phyloP scores from a whole-genome alignment of 2,797 vertebrate genomes.

The Harpagifer antarcticus region DNA sequence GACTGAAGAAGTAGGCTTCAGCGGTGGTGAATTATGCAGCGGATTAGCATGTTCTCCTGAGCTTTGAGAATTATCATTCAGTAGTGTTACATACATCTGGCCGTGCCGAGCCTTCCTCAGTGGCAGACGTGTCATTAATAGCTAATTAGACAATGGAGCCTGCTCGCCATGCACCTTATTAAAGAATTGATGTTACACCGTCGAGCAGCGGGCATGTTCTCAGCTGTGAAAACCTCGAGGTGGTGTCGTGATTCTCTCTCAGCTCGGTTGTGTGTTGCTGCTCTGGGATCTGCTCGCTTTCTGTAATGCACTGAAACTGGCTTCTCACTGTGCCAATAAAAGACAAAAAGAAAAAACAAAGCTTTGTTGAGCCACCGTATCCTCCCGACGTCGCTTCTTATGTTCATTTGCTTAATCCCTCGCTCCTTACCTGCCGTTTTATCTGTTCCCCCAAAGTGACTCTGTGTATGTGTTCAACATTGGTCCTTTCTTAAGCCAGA shows the following conservation, averaged over 20 bases:
- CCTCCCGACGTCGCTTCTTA: slow-evolving; percentile 29
- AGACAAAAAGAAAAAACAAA: slow-evolving; percentile 35
- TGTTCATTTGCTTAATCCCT: slow-evolving; percentile 22
- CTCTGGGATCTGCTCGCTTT: slow-evolving; percentile 53
- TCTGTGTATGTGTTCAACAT: background rate
- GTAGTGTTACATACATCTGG: slow-evolving; percentile 56
- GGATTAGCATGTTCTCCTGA: slow-evolving; percentile 64
- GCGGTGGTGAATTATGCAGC: slow-evolving; percentile 67
- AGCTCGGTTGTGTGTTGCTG: slow-evolving; percentile 52
- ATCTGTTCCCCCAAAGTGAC: slow-evolving; percentile 27
- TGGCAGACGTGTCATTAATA: slow-evolving; percentile 69
- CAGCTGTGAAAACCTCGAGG: slow-evolving; percentile 17
- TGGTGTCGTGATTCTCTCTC: slow-evolving; percentile 5
- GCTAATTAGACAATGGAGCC: slow-evolving; percentile 67
- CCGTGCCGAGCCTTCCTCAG: slow-evolving; percentile 34
- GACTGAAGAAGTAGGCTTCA: slow-evolving; percentile 31
- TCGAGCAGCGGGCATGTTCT: slow-evolving; percentile 10
- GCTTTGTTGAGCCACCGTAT: slow-evolving; percentile 50
- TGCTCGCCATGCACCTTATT: slow-evolving; percentile 18
- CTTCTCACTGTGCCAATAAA: slow-evolving; percentile 56
- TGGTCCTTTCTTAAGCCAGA: slow-evolving; percentile 10
- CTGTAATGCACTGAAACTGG: slow-evolving; percentile 60
- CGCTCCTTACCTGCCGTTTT: background rate
- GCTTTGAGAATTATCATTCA: slow-evolving; percentile 61
- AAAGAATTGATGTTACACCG: slow-evolving; percentile 39